A percentile compares a stretch with the other conserved stretches of the same genome.
phyloP scores from a whole-genome alignment of 2,113 vertebrate genomes.

The Numida meleagris region DNA sequence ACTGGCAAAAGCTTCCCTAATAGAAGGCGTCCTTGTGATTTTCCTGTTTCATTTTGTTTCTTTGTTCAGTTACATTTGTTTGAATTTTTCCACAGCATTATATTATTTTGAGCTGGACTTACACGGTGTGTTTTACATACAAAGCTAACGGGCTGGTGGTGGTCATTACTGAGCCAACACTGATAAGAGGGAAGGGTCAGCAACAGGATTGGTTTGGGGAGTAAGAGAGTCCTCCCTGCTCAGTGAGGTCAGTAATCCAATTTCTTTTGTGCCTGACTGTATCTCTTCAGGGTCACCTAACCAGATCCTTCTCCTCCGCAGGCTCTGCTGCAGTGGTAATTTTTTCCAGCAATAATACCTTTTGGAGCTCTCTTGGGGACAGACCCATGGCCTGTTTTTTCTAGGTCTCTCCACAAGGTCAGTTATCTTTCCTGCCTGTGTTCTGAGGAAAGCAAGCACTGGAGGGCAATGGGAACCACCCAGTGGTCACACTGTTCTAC shows the following conservation, averaged over 20 bases:
- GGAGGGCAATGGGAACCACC: background rate
- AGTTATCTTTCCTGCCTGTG: background rate
- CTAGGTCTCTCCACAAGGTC: background rate
- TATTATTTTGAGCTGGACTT: constrained; percentile 4
- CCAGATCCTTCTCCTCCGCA: background rate
- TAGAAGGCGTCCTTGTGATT: background rate
- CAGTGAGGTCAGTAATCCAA: background rate
- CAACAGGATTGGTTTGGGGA: background rate
- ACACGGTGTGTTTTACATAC: background rate
- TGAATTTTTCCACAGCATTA: background rate
- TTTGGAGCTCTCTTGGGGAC: background rate
- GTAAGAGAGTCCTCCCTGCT: background rate
- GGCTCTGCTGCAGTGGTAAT: background rate
- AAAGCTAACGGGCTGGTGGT: background rate
- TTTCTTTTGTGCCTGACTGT: background rate
- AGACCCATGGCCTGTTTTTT: background rate
- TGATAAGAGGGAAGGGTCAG: background rate
- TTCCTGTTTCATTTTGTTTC: background rate
- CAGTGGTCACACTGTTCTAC: background rate
- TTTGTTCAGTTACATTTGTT: background rate
- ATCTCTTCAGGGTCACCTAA: background rate
- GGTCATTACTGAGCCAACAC: background rate
- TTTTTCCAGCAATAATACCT: background rate
- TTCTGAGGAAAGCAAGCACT: background rate
- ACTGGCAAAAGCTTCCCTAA: background rate